Base-by-base conservation (phyloP, 1,140 invertebrate genomes). In the Drosophila grimshawi region DNA sequence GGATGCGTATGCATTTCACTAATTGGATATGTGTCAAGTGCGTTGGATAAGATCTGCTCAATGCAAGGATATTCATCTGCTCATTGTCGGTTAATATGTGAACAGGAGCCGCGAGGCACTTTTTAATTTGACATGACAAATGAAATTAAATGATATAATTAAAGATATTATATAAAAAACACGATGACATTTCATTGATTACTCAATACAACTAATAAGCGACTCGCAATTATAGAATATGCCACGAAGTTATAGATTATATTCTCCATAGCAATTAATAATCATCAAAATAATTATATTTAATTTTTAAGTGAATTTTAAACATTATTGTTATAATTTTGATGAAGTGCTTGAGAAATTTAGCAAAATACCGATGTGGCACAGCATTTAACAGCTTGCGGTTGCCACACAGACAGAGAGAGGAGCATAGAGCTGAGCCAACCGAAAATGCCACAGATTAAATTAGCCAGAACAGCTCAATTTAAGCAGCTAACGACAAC, bases 11-110 rank as follows among this genome's bases (percentile, higher is more conserved):
- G 78, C 73, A 80, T 66, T 77, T 76, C 68, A 51, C 73, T 81
- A 77, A 80, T 80, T 81, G 78, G 64, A 73, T 73, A 57, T 80
- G 73, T 69, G 71, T 62, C 63, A 68, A 56, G 45, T n/a, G 60
- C 29, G 53, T 60, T 74, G 68, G 69, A 77, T 68, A 66, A 65
- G 46, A 70, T 65, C 55, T 48, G 62, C 46, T 71, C 39, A 46
- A 33, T 45, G 39, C 32, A 56, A 27, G 11, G 49, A 56, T 59
- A 27, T 55, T 67, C 27, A 56, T 10, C 39, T 29, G 11, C 30
- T 52, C 32, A 72, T 72, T 66, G 32, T 45, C 32, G 27, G 43
- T 59, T 56, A 66, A 72, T 43, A 66, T 37, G 62, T 52, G 69
- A 51, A 46, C 19, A 45, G 8, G 49, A 51, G 37, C 53, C 39